These are phyloP conservation scores for Phacellophora camtschatica DNA, from an alignment of 30 jellyfish, hydroid and myxozoan genomes.

Conservation along the genomic window DNA sequence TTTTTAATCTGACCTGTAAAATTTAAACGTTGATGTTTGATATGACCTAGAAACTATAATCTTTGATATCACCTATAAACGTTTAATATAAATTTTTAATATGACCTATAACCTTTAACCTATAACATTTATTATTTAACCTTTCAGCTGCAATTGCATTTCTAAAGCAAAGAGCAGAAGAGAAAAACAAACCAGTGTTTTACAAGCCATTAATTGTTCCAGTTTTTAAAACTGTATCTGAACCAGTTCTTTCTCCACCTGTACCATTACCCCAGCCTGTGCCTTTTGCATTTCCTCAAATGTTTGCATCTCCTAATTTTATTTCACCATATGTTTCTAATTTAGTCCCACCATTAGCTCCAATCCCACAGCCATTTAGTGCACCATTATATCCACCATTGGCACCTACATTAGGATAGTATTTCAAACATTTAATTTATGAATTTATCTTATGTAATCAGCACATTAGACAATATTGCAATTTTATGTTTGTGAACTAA, in stretches of 20 bases:
- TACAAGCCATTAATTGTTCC: slow-evolving; percentile 57
- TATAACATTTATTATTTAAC: no score
- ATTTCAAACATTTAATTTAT: background rate
- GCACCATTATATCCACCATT: background rate
- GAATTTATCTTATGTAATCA: no score
- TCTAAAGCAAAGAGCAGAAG: slow-evolving; percentile 42
- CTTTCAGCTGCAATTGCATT: slow-evolving; percentile 66
- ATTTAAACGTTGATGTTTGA: no score
- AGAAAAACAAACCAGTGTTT: slow-evolving; percentile 12
- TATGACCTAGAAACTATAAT: no score
- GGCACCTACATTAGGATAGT: background rate
- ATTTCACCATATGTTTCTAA: background rate
- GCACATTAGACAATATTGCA: no score
- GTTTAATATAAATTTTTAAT: no score
- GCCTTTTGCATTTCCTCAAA: slow-evolving; percentile 15
- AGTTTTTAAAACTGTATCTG: slow-evolving; percentile 27
- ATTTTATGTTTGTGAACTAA: no score
- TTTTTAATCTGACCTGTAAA: no score
- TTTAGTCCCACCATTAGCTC: slow-evolving; percentile 54
- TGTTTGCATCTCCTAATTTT: background rate
- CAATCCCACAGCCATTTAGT: background rate
- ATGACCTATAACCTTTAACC: no score
- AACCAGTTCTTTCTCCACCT: slow-evolving; percentile 2
- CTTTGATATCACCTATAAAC: no score
- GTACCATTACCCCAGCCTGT: background rate